A percentile compares a stretch with the other conserved stretches of the same genome.
phyloP scores from a whole-genome alignment of 2,113 vertebrate genomes.

The Vidua chalybeata region DNA sequence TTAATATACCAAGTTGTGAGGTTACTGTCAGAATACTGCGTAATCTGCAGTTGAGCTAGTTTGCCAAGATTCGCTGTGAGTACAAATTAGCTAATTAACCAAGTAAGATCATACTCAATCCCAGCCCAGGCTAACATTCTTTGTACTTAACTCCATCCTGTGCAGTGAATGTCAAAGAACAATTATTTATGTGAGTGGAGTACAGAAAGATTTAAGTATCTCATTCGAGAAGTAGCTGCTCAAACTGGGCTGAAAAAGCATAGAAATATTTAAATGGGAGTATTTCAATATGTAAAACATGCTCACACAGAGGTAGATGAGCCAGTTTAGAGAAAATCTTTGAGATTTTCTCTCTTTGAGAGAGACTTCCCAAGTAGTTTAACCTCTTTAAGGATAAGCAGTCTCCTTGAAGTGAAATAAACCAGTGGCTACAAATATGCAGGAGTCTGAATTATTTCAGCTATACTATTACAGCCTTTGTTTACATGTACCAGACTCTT shows the following conservation, averaged over 20 bases:
- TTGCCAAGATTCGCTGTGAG: neutral
- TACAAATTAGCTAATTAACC: neutral
- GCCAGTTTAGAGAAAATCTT: neutral
- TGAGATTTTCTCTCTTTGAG: neutral
- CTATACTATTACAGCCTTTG: neutral
- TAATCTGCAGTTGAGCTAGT: neutral
- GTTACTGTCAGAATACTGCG: neutral
- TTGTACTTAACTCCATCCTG: neutral
- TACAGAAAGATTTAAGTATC: neutral
- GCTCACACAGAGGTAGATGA: neutral
- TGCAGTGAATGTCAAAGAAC: neutral
- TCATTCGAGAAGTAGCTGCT: neutral
- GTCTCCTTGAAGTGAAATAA: neutral
- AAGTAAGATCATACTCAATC: neutral
- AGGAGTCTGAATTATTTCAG: neutral
- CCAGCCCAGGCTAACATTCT: neutral
- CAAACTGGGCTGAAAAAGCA: neutral
- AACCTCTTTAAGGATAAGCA: neutral
- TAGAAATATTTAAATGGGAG: neutral
- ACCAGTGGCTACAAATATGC: neutral
- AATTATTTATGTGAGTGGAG: neutral
- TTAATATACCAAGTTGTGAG: neutral
- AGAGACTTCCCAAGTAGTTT: rapidly evolving
- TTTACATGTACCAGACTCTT: neutral
- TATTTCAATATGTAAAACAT: neutral